Evolutionary conservation across 2,888 invertebrate genomes (phyloP), one percentile per base, ranked within the genome.

Genomic region (Pegoplata infirma): DNA sequence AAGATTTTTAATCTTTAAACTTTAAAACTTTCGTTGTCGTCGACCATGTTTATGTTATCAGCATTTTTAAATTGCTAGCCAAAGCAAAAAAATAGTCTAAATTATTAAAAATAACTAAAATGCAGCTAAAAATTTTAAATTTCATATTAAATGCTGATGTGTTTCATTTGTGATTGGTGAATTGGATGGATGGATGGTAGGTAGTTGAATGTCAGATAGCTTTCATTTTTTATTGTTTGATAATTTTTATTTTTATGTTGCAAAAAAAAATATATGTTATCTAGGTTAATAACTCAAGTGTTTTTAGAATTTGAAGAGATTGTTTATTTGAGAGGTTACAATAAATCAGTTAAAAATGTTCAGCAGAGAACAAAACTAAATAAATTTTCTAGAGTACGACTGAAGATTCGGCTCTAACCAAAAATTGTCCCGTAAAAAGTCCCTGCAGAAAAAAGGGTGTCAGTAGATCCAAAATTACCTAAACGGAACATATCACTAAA

Each of bases 131-230:
- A 1, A 40, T 6, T 21, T 53, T 23, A 19, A 40, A 49, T 63
- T 46, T 63, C 23, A 6, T 16, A 49, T 28, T 19, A 53, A 69
- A 17, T 46, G 53, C 59, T 71, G 59, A 71, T 71, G 59, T 61
- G 61, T 63, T 61, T 28, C 19, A 53, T 32, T 63, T 71, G 46
- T 46, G 53, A 71, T 51, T 69, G 59, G 69, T 49, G 25, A 46
- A 44, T 44, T 58, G 46, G 12, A 58, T 16, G 44, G 23, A n/a
- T n/a, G 16, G 25, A 25, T 25, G 25, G n/a, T n/a, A 25, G 23
- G 17, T 16, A 16, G 17, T 32, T 28, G 25, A 46, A 61, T 23
- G 17, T 28, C 55, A 44, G 40, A 53, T 44, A 44, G 23, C 17
- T 63, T 36, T 36, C n/a, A 19, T 61, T 25, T 12, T 19, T 46